Evolutionary conservation across 2,888 invertebrate genomes (phyloP).

Genomic region (Parnassius smintheus): DNA sequence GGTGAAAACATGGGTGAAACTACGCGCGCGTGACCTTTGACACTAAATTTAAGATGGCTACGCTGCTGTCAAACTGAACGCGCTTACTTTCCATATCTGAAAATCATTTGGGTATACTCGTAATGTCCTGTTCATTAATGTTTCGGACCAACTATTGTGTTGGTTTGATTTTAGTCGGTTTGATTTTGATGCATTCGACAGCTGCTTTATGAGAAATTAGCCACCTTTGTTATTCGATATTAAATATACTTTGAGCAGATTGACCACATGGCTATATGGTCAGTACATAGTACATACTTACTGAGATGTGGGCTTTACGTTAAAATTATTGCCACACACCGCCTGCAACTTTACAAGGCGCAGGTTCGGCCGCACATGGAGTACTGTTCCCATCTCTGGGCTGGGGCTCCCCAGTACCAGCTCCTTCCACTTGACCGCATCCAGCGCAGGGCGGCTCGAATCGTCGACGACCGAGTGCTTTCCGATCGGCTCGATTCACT

Average conservation of each 20-base stretch:
- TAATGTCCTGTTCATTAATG: conserved; percentile 33
- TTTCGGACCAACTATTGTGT: conserved; percentile 50
- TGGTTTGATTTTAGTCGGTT: conserved; percentile 7
- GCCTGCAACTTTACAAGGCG: too few species aligned
- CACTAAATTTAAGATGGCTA: conserved; percentile 68
- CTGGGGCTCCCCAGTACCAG: too few species aligned
- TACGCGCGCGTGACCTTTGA: conserved; percentile 64
- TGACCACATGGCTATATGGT: too few species aligned
- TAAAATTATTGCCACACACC: too few species aligned
- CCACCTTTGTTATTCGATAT: conserved; percentile 39
- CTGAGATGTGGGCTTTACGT: too few species aligned
- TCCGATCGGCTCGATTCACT: too few species aligned
- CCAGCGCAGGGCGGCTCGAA: too few species aligned
- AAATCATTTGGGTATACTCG: conserved; percentile 30
- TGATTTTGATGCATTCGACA: conserved; percentile 37
- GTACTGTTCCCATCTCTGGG: too few species aligned
- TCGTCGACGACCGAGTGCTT: too few species aligned
- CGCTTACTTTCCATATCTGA: conserved; percentile 70
- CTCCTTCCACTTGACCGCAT: too few species aligned
- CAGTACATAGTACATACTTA: too few species aligned
- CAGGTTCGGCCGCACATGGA: too few species aligned
- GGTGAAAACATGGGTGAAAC: conserved; percentile 71
- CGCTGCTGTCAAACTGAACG: conserved; percentile 60
- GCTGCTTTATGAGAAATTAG: conserved; percentile 47
- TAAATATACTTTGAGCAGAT: neutral